A percentile compares a stretch with the other conserved stretches of the same genome.
These are phyloP conservation scores for Somateria mollissima DNA, from an alignment of 2,797 vertebrate genomes.

Conservation along the genomic window DNA sequence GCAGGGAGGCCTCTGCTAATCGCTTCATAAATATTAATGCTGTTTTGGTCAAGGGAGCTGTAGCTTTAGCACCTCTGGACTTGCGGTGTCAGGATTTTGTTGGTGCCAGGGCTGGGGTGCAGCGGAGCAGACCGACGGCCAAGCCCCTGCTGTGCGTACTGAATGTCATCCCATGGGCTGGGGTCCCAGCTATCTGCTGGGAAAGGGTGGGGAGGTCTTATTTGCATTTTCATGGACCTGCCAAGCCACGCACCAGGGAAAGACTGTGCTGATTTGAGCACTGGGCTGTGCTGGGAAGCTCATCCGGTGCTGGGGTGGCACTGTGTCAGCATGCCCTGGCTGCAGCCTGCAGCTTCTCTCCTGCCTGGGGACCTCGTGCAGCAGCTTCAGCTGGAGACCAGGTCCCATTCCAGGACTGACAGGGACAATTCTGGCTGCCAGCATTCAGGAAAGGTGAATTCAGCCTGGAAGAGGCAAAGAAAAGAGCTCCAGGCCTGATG, in stretches of 20 bases:
- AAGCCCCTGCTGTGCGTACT: not conserved
- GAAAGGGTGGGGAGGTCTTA: not conserved
- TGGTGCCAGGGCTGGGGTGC: not conserved
- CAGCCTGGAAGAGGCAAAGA: not conserved
- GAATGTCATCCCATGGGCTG: not conserved
- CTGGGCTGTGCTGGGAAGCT: not conserved
- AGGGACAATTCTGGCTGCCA: not conserved
- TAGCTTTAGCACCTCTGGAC: not conserved
- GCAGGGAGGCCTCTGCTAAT: not conserved
- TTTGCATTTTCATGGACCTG: not conserved
- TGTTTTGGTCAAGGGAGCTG: not conserved
- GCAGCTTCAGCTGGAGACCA: not conserved
- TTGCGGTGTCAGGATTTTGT: not conserved
- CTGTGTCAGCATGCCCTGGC: fast-evolving
- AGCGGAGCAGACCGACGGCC: not conserved
- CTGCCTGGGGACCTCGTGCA: not conserved
- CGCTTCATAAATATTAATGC: constrained; percentile 11
- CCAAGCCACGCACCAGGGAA: not conserved
- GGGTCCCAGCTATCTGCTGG: not conserved
- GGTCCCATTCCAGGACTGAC: fast-evolving
- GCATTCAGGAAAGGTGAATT: fast-evolving
- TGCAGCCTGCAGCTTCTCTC: not conserved
- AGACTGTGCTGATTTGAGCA: not conserved
- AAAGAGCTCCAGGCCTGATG: not conserved
- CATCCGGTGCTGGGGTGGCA: not conserved